These are phyloP conservation scores for Dynastes maya DNA, from an alignment of 2,888 invertebrate genomes.

Conservation along the genomic window DNA sequence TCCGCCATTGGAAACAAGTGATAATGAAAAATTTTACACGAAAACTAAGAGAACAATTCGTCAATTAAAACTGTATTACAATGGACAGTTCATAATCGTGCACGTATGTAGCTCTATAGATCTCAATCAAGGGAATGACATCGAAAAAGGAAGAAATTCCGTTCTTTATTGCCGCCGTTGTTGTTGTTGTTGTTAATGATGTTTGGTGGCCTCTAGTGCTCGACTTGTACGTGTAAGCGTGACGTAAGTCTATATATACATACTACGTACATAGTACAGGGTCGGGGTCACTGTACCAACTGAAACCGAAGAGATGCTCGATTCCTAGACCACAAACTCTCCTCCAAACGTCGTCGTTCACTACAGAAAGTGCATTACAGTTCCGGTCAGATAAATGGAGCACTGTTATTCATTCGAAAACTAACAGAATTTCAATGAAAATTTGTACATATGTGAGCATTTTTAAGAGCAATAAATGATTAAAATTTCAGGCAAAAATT, in stretches of 20 bases:
- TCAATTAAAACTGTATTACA: constrained; percentile 9
- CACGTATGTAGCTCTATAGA: constrained; percentile 21
- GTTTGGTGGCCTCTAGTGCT: constrained; percentile 43
- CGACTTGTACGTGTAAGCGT: constrained; percentile 28
- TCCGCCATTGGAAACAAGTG: too few relatives aligned
- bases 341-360: constrained; percentile 20
- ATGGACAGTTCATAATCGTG: constrained; percentile 8
- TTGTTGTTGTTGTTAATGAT: constrained; percentile 47
- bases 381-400: neutral
- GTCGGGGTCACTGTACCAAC: constrained; percentile 53
- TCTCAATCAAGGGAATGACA: constrained; percentile 38
- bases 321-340: constrained; percentile 43
- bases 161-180: constrained; percentile 35
- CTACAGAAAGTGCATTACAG: constrained; percentile 6
- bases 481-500: too few relatives aligned
- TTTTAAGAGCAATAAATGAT: too few relatives aligned
- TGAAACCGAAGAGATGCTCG: constrained; percentile 44
- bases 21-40: neutral
- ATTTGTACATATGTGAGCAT: too few relatives aligned
- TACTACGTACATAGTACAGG: constrained; percentile 22
- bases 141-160: constrained; percentile 47
- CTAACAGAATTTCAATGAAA: too few relatives aligned
- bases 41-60: constrained; percentile 4
- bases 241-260: constrained; percentile 11
- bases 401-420: neutral